phyloP scores from a whole-genome alignment of 1,140 invertebrate species.

The Bombus waltoni region DNA sequence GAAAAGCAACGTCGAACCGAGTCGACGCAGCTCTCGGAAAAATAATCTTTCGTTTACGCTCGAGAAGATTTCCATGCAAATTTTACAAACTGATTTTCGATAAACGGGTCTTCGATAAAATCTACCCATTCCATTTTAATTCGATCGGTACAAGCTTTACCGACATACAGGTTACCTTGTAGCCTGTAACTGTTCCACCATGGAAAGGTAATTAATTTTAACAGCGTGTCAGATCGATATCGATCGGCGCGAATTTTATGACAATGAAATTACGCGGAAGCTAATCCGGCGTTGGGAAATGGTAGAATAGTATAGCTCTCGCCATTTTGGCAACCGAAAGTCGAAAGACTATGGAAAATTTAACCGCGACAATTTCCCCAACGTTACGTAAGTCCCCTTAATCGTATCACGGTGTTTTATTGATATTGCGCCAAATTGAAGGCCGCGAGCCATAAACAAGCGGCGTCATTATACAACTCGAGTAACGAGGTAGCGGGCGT shows the following conservation, averaged over 20 bases:
- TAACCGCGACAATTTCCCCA: neutral
- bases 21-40: neutral
- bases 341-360: neutral
- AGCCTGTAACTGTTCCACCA: neutral
- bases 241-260: neutral
- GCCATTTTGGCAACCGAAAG: no score
- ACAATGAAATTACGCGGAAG: neutral
- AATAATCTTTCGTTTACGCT: neutral
- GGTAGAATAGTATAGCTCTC: neutral
- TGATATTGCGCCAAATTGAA: neutral
- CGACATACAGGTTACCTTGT: no score
- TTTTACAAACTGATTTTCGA: neutral
- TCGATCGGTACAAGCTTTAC: no score
- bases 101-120: no score
- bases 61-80: neutral
- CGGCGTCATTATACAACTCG: neutral
- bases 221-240: neutral
- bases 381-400: neutral
- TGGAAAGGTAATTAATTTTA: neutral
- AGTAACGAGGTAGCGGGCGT: neutral
- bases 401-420: neutral
- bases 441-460: neutral
- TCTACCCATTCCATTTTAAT: no score
- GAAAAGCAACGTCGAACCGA: neutral
- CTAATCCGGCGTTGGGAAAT: neutral